Conservation (phyloP, 35 echinoderm and acorn worm species). For the Ophiothrix spiculata region DNA sequence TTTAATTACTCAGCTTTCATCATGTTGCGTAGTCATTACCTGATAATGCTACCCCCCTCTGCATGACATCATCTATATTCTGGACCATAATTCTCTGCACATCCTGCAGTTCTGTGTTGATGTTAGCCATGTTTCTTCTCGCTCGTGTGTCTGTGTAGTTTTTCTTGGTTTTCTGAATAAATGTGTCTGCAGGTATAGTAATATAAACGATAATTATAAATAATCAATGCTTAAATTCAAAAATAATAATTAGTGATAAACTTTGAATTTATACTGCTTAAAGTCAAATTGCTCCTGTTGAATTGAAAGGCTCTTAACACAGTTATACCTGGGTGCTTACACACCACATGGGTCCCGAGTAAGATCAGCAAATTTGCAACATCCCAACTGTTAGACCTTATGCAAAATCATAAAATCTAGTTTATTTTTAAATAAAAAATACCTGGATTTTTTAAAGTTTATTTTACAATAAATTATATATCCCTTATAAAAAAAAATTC, state of each 20-base stretch:
- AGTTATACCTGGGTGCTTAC: no score
- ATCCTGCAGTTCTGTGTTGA: slow-evolving; percentile 95
- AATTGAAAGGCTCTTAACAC: no score
- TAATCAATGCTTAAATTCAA: background rate
- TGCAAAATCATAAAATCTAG: no score
- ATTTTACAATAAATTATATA: no score
- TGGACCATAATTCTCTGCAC: slow-evolving; percentile 99
- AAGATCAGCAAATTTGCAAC: no score
- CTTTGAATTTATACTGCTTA: background rate
- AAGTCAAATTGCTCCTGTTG: background rate
- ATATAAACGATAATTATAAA: background rate
- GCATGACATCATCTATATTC: slow-evolving; percentile 99
- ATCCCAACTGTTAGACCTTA: no score
- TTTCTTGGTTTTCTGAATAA: slow-evolving; percentile 89
- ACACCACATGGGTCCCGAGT: no score
- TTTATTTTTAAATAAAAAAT: no score
- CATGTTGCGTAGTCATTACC: no score
- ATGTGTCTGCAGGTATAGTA: slow-evolving; percentile 61
- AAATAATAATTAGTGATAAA: background rate
- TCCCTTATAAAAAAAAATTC: no score
- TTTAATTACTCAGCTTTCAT: no score
- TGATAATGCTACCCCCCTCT: slow-evolving; percentile 85
- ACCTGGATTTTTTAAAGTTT: no score
- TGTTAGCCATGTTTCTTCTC: slow-evolving; percentile 57
- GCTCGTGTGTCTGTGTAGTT: slow-evolving; percentile 81